Conservation (phyloP, 2,797 vertebrate species). For the Chaetophractus vellerosus region DNA sequence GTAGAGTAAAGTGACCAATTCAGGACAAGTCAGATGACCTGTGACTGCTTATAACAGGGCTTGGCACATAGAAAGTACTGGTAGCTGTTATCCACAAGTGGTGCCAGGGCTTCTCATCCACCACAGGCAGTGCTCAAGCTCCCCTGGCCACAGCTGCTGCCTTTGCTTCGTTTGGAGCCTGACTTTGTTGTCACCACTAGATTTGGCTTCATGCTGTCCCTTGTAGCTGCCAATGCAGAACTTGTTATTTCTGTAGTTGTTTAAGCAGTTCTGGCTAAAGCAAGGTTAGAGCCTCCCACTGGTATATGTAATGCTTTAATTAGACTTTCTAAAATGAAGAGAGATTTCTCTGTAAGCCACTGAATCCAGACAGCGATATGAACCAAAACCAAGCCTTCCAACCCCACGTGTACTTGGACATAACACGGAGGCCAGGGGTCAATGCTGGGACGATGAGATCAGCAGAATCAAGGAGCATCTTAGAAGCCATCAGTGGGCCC, state of each 20-base stretch:
- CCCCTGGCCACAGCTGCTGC: not conserved
- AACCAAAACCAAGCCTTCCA: not conserved
- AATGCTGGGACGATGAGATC: accelerated
- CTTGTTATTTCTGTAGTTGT: not conserved
- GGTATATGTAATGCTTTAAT: no score
- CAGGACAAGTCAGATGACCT: not conserved
- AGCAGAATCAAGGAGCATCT: not conserved
- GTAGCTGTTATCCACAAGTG: not conserved
- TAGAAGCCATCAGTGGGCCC: not conserved
- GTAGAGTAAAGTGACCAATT: not conserved
- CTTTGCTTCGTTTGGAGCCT: accelerated
- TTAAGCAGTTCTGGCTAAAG: not conserved
- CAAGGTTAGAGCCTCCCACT: not conserved
- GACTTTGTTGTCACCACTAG: not conserved
- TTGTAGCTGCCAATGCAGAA: accelerated
- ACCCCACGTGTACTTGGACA: accelerated
- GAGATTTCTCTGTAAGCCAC: not conserved
- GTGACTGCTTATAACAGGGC: not conserved
- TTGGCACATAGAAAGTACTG: accelerated
- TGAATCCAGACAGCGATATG: no score
- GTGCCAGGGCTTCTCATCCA: accelerated
- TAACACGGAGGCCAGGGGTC: no score
- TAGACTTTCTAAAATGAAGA: not conserved
- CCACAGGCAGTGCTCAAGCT: not conserved
- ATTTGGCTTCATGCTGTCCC: not conserved